A percentile compares a stretch with the other conserved stretches of the same genome.
Conservation (phyloP, 2,113 vertebrate genomes). For the Tretioscincus oriximinensis region DNA sequence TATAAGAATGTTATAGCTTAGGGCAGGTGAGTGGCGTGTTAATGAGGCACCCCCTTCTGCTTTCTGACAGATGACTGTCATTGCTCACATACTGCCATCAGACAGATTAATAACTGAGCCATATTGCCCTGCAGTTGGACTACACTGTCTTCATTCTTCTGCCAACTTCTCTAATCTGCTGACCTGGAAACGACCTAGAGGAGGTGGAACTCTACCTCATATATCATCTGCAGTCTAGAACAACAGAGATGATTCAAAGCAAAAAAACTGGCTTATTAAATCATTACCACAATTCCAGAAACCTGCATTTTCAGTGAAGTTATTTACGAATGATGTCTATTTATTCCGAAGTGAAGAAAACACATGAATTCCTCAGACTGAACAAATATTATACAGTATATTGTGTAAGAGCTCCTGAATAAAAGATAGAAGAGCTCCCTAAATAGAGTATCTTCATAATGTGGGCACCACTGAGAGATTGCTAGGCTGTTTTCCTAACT, state of each 20-base stretch:
- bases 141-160: conserved; percentile 66
- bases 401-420: conserved; percentile 8
- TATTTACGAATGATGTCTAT: conserved; percentile 21
- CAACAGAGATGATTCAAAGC: conserved; percentile 58
- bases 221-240: conserved; percentile 71
- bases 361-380: conserved; percentile 9
- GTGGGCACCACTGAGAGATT: not conserved
- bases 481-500: not conserved
- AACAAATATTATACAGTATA: not conserved
- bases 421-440: not conserved
- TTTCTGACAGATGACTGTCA: conserved; percentile 89
- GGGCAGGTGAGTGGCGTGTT: conserved; percentile 82
- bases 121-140: conserved; percentile 73
- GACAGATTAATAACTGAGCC: conserved; percentile 76
- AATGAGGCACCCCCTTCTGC: conserved; percentile 83
- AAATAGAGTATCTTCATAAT: not conserved
- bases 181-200: conserved; percentile 75
- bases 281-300: conserved; percentile 10
- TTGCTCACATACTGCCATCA: conserved; percentile 71
- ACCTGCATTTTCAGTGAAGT: conserved; percentile 38
- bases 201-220: conserved; percentile 73
- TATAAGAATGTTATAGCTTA: conserved; percentile 80
- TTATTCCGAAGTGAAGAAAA: conserved; percentile 34
- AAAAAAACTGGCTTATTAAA: not conserved
- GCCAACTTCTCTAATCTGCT: conserved; percentile 74